A percentile compares a stretch with the other conserved stretches of the same genome.
These are phyloP conservation scores for Leptobrachium ailaonicum DNA, from an alignment of 2,113 vertebrate species.

Conservation along the genomic window DNA sequence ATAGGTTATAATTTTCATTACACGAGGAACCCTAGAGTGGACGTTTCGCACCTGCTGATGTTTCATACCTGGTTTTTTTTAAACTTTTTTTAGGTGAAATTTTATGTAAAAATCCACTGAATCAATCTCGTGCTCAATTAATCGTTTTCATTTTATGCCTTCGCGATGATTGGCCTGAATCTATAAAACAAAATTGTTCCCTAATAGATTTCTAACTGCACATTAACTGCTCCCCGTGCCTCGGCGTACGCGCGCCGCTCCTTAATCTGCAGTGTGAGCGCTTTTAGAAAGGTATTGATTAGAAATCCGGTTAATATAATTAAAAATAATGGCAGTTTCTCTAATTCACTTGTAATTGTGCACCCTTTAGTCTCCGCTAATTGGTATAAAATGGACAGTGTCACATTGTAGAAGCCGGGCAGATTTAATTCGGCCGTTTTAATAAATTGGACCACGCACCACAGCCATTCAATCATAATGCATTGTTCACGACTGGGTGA, in stretches of 20 bases:
- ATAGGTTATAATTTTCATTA: too few species aligned
- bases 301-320: constrained; percentile 35
- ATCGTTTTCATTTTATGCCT: too few species aligned
- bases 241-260: background rate
- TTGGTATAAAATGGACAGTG: constrained; percentile 43
- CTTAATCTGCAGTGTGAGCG: background rate
- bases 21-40: too few species aligned
- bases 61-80: too few species aligned
- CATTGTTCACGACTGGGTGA: background rate
- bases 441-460: constrained; percentile 41
- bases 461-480: constrained; percentile 31
- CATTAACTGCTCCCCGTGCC: background rate
- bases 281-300: constrained; percentile 3
- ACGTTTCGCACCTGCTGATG: too few species aligned
- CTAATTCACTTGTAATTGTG: constrained; percentile 13
- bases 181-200: too few species aligned
- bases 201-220: constrained; percentile 1
- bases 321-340: constrained; percentile 15
- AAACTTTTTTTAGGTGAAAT: too few species aligned
- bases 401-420: constrained; percentile 13
- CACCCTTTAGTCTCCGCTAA: constrained; percentile 22
- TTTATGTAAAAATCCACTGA: too few species aligned
- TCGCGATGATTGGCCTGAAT: too few species aligned
- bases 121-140: too few species aligned
- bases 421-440: constrained; percentile 30